A percentile compares a stretch with the other conserved stretches of the same genome.
These are phyloP conservation scores for Listrodromus nycthemerus DNA, from an alignment of 2,888 invertebrate genomes.

Conservation along the genomic window DNA sequence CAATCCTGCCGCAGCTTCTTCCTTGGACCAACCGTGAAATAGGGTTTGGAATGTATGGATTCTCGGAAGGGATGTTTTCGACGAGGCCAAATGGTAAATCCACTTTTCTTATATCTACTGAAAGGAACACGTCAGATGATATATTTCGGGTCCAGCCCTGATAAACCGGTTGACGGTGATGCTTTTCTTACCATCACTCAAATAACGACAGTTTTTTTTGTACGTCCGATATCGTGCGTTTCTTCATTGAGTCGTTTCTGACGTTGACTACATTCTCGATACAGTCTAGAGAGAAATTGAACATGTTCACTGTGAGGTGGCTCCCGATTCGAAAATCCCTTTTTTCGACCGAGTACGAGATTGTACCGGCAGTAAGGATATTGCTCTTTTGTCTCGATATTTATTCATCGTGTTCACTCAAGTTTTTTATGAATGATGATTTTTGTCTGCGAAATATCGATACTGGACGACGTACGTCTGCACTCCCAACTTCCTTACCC, in stretches of 20 bases:
- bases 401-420: neutral
- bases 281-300: too few species aligned
- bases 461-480: neutral
- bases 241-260: too few species aligned
- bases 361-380: too few species aligned
- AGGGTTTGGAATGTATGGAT: slow-evolving; percentile 25
- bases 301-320: too few species aligned
- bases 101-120: neutral
- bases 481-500: neutral
- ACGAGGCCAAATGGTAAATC: slow-evolving; percentile 1
- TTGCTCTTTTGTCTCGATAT: neutral
- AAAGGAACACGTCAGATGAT: neutral
- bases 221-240: too few species aligned
- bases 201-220: neutral
- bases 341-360: too few species aligned
- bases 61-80: slow-evolving; percentile 17
- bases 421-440: neutral
- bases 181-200: neutral
- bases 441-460: neutral
- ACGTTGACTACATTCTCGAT: too few species aligned
- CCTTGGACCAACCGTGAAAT: slow-evolving; percentile 12
- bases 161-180: neutral
- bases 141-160: neutral
- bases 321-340: too few species aligned
- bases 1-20: slow-evolving; percentile 45